Percentiles rank a stretch among this genome's conserved stretches.
These are phyloP conservation scores for Tyto alba DNA, from an alignment of 2,113 vertebrate genomes.

Conservation along the genomic window DNA sequence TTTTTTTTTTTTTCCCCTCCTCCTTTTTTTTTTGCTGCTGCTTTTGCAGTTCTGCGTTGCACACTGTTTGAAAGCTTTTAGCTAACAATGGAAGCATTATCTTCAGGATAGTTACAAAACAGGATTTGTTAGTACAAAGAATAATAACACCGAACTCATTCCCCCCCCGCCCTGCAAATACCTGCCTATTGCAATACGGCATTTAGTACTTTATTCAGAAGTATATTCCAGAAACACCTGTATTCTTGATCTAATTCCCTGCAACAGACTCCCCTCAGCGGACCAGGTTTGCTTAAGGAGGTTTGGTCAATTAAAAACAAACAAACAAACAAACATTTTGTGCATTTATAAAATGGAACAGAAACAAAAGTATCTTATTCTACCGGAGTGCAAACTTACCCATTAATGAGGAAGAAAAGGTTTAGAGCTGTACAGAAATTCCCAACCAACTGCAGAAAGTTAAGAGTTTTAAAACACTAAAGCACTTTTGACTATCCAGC, in stretches of 20 bases:
- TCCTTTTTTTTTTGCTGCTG: not conserved
- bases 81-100: constrained; percentile 76
- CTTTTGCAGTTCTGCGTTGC: constrained; percentile 54
- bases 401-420: constrained; percentile 74
- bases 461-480: constrained; percentile 69
- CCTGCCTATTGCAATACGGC: constrained; percentile 22
- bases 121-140: constrained; percentile 72
- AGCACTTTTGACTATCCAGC: constrained; percentile 67
- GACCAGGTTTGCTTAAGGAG: not conserved
- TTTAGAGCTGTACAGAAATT: constrained; percentile 66
- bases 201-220: constrained; percentile 12
- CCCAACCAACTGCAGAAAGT: constrained; percentile 71
- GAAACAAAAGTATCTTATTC: constrained; percentile 61
- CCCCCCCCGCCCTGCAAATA: not conserved
- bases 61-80: constrained; percentile 68
- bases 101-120: constrained; percentile 75
- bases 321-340: not conserved
- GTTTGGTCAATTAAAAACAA: not conserved
- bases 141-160: constrained; percentile 56
- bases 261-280: not conserved
- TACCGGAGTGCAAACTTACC: constrained; percentile 82
- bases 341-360: constrained; percentile 37
- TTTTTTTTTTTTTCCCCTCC: not conserved
- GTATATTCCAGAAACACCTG: constrained; percentile 69
- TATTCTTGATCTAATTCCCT: constrained; percentile 17